Conservation (phyloP, 2,797 vertebrate species). For the Alauda arvensis region DNA sequence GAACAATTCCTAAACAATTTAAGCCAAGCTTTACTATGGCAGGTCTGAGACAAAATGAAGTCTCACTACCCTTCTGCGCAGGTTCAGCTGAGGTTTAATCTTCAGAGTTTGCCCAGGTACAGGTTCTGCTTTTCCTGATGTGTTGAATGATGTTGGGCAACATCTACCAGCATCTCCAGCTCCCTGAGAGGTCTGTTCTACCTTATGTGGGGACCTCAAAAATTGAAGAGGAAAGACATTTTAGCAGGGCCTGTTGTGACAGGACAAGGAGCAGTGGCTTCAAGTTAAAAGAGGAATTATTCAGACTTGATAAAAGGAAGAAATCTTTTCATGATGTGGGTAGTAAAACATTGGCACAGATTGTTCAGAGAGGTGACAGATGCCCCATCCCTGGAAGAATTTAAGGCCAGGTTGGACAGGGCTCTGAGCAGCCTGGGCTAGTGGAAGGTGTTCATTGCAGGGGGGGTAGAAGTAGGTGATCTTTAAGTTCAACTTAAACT, state of each 20-base stretch:
- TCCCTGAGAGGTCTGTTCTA: background rate
- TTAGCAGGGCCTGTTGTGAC: background rate
- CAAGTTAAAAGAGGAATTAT: background rate
- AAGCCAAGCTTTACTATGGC: background rate
- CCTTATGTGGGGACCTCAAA: background rate
- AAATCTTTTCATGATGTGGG: background rate
- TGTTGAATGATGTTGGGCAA: background rate
- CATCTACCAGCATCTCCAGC: background rate
- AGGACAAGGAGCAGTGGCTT: background rate
- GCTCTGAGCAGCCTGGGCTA: background rate
- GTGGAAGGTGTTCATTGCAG: background rate
- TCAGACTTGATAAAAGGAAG: background rate
- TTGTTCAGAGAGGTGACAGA: background rate
- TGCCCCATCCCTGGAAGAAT: background rate
- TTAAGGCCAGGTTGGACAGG: accelerated
- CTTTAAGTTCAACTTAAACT: background rate
- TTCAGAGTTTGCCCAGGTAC: background rate
- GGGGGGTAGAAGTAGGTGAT: background rate
- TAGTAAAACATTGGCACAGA: background rate
- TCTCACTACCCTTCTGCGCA: background rate
- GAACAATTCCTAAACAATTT: background rate
- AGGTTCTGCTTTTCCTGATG: background rate
- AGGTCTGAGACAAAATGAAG: background rate
- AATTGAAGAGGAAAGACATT: background rate
- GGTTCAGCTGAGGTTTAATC: background rate